A percentile compares a stretch with the other conserved stretches of the same genome.
Conservation (phyloP, 2,797 vertebrate genomes). For the Lemur catta region DNA sequence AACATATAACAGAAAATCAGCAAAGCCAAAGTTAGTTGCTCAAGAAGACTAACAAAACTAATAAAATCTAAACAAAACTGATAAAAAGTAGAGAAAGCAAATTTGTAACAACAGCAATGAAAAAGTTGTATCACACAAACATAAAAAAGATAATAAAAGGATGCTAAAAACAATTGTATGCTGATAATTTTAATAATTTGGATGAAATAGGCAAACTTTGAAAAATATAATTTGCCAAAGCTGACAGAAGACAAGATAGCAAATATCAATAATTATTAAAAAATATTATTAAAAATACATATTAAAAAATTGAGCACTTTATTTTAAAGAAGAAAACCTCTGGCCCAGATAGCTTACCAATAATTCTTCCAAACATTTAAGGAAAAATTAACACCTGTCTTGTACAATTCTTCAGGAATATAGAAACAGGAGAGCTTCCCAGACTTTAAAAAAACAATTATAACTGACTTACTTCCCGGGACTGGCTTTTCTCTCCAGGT, state of each 20-base stretch:
- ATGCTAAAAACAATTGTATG: not conserved
- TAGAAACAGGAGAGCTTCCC: not conserved
- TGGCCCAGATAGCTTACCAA: not conserved
- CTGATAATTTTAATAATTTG: not conserved
- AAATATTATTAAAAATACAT: not conserved
- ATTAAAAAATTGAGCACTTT: not conserved
- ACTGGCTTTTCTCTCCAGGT: not conserved
- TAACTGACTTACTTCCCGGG: not conserved
- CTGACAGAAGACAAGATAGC: not conserved
- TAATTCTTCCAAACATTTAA: not conserved
- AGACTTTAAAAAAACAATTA: not conserved
- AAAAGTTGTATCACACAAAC: not conserved
- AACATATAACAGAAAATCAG: not conserved
- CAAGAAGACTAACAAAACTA: not conserved
- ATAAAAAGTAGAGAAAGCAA: not conserved
- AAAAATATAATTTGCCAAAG: not conserved
- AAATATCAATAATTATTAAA: not conserved
- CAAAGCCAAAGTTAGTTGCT: not conserved
- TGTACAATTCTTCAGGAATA: not conserved
- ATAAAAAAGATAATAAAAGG: not conserved
- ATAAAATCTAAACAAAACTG: not conserved
- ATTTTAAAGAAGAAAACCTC: slow-evolving; percentile 18
- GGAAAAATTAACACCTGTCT: not conserved
- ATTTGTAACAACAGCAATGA: not conserved
- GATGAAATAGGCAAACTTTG: not conserved